Percentiles rank a stretch among this genome's conserved stretches.
Conservation (phyloP, 92 coral and sea anemone species). For the Epizoanthus rinbou region DNA sequence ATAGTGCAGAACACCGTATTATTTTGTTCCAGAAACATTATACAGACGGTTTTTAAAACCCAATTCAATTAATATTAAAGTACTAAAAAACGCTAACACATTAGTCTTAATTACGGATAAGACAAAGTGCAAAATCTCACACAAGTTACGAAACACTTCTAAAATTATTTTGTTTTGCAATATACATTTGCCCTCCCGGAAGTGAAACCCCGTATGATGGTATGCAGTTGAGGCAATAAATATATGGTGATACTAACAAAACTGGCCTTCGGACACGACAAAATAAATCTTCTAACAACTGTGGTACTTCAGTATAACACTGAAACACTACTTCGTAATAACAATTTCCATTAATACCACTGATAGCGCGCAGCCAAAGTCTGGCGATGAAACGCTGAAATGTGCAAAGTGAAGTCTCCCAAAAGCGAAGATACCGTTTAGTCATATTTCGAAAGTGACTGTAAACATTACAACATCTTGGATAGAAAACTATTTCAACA, state of each 20-base stretch:
- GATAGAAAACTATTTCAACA: too few relatives aligned
- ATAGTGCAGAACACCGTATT: too few relatives aligned
- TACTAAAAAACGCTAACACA: background rate
- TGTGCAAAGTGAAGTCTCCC: background rate
- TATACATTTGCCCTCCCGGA: slow-evolving; percentile 29
- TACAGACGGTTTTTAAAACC: background rate
- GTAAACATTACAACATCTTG: too few relatives aligned
- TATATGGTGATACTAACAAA: background rate
- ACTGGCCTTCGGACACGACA: background rate
- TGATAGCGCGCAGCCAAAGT: background rate
- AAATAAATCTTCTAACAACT: slow-evolving; percentile 1
- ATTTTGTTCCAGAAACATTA: too few relatives aligned
- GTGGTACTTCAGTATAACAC: background rate
- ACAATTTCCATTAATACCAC: background rate
- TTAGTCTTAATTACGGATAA: background rate
- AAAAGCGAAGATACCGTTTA: background rate
- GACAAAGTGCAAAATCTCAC: background rate
- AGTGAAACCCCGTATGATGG: slow-evolving; percentile 23
- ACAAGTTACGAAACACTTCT: background rate
- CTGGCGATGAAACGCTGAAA: slow-evolving; percentile 24
- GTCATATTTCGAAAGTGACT: too few relatives aligned
- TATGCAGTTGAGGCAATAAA: background rate
- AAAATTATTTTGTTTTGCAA: slow-evolving; percentile 28
- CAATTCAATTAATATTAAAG: background rate
- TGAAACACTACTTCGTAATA: background rate